phyloP scores from a whole-genome alignment of 2,113 vertebrate genomes.

The Acanthisitta chloris region DNA sequence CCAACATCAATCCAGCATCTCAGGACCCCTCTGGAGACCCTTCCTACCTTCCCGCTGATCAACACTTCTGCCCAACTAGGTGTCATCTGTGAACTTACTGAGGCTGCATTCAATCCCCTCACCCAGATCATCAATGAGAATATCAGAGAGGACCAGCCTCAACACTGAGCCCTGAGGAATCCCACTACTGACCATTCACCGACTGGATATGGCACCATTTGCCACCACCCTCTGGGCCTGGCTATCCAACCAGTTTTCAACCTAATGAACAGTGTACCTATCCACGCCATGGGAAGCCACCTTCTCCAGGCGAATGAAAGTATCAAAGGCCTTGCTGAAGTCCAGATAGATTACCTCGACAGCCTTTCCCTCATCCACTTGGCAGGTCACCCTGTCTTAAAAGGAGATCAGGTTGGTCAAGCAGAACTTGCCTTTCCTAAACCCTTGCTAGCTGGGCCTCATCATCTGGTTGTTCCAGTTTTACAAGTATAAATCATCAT shows the following conservation, averaged over 20 bases:
- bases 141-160: no score
- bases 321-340: neutral
- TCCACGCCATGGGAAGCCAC: neutral
- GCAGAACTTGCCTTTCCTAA: neutral
- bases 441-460: neutral
- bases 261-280: neutral
- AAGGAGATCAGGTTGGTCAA: neutral
- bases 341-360: no score
- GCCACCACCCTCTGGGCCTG: no score
- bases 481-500: neutral
- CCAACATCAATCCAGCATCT: neutral
- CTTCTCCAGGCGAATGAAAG: neutral
- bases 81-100: neutral
- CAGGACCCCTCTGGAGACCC: neutral
- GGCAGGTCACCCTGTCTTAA: neutral
- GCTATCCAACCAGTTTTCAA: neutral
- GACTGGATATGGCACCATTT: neutral
- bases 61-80: neutral
- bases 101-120: neutral
- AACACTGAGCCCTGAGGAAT: rapidly evolving
- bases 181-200: no score
- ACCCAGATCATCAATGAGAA: no score
- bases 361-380: neutral
- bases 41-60: neutral
- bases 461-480: neutral